Percentiles rank a stretch among this genome's conserved stretches.
These are phyloP conservation scores for Leptopilina myrica DNA, from an alignment of 2,888 invertebrate species.

Conservation along the genomic window DNA sequence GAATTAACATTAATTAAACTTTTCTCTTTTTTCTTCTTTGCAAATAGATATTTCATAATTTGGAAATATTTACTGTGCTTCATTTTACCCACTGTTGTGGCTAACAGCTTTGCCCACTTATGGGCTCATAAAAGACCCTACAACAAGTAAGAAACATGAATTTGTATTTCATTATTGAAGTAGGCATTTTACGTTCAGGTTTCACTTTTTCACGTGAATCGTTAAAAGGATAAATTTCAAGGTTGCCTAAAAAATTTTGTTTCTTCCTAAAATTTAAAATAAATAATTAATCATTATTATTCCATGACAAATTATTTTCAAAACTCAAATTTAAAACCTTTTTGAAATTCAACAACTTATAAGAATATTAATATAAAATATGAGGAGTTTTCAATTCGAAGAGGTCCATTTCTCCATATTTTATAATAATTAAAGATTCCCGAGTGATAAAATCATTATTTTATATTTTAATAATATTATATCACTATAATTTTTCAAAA, in stretches of 20 bases:
- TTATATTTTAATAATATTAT: no score
- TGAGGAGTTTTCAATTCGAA: no score
- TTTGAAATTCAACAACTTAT: no score
- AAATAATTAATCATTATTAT: not conserved
- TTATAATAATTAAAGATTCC: no score
- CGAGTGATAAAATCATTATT: no score
- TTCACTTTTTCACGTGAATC: not conserved
- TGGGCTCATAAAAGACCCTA: slow-evolving; percentile 64
- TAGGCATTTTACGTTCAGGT: not conserved
- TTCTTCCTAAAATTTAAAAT: not conserved
- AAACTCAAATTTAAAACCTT: no score
- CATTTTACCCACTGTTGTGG: slow-evolving; percentile 79
- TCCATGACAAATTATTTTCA: no score
- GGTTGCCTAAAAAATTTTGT: not conserved
- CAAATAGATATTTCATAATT: slow-evolving; percentile 76
- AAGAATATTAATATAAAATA: no score
- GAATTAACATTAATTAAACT: no score
- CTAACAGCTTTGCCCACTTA: slow-evolving; percentile 80
- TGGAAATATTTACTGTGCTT: slow-evolving; percentile 79
- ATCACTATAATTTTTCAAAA: no score
- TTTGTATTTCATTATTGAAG: not conserved
- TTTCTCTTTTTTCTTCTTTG: not conserved
- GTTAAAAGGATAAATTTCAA: not conserved
- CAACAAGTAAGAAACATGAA: slow-evolving; percentile 63
- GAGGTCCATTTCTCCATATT: no score